These are phyloP conservation scores for Takifugu rubripes DNA, from an alignment of 2,797 vertebrate species.

Conservation along the genomic window DNA sequence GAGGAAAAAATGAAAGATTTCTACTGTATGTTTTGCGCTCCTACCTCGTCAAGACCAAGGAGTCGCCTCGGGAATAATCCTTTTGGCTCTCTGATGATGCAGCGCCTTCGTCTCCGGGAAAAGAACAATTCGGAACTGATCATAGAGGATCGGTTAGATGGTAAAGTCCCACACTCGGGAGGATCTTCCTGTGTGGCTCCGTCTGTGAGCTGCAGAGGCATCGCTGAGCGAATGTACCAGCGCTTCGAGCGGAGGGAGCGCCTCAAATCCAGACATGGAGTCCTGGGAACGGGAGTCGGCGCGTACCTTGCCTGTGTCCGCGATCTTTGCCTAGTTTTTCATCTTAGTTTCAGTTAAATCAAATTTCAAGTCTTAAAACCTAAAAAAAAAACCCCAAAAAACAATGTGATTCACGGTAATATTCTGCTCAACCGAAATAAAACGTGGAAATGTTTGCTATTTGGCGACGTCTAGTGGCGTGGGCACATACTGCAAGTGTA, in stretches of 20 bases:
- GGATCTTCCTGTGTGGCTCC: conserved; percentile 52
- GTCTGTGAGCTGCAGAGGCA: conserved; percentile 65
- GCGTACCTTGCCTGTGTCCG: neutral
- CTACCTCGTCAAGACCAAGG: conserved; percentile 47
- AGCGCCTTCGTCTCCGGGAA: conserved; percentile 12
- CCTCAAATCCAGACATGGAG: conserved; percentile 49
- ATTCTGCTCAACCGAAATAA: too few relatives aligned
- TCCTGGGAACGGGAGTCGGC: conserved; percentile 17
- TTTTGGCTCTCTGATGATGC: conserved; percentile 13
- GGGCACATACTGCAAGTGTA: too few relatives aligned
- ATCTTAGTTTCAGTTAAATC: too few relatives aligned
- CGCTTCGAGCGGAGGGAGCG: conserved; percentile 48
- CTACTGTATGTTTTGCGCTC: conserved; percentile 33
- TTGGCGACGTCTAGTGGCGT: too few relatives aligned
- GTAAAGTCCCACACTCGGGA: conserved; percentile 54
- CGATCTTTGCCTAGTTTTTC: too few relatives aligned
- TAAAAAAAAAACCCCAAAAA: too few relatives aligned
- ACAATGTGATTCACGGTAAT: too few relatives aligned
- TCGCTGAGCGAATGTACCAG: conserved; percentile 55
- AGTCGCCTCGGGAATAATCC: conserved; percentile 48
- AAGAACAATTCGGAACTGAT: conserved; percentile 23
- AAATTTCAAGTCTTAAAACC: too few relatives aligned
- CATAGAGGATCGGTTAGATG: conserved; percentile 36
- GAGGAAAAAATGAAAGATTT: conserved; percentile 15
- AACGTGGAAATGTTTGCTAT: too few relatives aligned